Percentiles rank a stretch among this genome's conserved stretches.
These are phyloP conservation scores for Belonocnema kinseyi DNA, from an alignment of 1,140 invertebrate genomes.

Conservation along the genomic window DNA sequence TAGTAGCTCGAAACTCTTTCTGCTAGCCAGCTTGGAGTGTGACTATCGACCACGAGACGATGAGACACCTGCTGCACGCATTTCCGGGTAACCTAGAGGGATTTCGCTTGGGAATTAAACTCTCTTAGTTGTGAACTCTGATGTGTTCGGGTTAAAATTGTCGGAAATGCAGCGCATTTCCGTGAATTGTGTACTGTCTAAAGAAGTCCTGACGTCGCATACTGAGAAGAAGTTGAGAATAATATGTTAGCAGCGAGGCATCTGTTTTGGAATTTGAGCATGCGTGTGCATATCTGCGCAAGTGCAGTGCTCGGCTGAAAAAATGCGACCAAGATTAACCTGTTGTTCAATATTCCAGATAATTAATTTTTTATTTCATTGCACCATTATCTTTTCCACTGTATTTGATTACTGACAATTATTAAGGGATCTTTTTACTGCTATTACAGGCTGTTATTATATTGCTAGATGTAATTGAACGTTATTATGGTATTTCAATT, in stretches of 20 bases:
- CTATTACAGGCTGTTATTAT: no score
- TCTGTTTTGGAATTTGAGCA: slow-evolving; percentile 41
- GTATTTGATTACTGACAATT: no score
- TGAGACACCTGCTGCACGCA: slow-evolving; percentile 46
- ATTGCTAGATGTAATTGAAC: no score
- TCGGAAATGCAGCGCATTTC: not conserved
- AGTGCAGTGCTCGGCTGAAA: not conserved
- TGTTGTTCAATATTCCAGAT: not conserved
- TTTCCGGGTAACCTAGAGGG: slow-evolving; percentile 51
- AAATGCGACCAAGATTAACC: not conserved
- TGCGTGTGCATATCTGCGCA: slow-evolving; percentile 29
- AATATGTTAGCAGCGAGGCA: slow-evolving; percentile 18
- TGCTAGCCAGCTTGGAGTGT: not conserved
- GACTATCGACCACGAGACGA: no score
- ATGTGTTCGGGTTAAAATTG: slow-evolving; percentile 27
- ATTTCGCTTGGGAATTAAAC: slow-evolving; percentile 40
- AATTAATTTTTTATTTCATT: not conserved
- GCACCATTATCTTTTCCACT: no score
- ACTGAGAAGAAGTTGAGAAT: slow-evolving; percentile 45
- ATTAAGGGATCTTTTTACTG: no score
- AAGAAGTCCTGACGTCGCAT: slow-evolving; percentile 51
- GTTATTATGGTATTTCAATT: no score
- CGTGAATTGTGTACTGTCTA: slow-evolving; percentile 49
- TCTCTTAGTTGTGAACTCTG: not conserved
- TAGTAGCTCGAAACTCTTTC: no score